These are phyloP conservation scores for Nemopilema nomurai DNA, from an alignment of 30 jellyfish, hydroid and myxozoan genomes.

Conservation along the genomic window DNA sequence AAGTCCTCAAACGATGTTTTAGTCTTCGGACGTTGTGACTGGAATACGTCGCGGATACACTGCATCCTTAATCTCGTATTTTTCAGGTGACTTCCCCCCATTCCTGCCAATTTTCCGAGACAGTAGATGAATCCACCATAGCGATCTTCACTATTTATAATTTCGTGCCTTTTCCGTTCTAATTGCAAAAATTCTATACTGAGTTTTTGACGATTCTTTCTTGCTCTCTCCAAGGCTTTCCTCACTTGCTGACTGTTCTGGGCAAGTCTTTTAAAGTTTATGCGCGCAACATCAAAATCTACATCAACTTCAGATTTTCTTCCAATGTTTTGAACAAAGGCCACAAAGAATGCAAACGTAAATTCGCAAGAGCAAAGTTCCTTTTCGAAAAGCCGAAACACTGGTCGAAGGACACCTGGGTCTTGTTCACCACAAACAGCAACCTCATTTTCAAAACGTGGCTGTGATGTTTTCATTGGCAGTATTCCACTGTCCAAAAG, in stretches of 20 bases:
- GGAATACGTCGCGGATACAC: slow-evolving; percentile 16
- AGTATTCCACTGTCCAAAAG: slow-evolving; percentile 35
- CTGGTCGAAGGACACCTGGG: slow-evolving; percentile 29
- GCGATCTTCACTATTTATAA: not conserved
- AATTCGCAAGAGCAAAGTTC: slow-evolving; percentile 1
- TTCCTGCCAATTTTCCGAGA: slow-evolving; percentile 26
- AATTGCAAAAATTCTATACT: slow-evolving; percentile 9
- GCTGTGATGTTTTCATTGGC: slow-evolving; percentile 2
- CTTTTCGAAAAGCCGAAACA: slow-evolving; percentile 24
- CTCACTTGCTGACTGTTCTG: not conserved
- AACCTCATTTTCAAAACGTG: not conserved
- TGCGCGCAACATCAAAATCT: not conserved
- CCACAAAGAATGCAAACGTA: slow-evolving; percentile 11
- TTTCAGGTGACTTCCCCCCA: slow-evolving; percentile 1
- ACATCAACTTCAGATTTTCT: not conserved
- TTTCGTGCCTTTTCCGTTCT: slow-evolving; percentile 13
- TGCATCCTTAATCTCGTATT: slow-evolving; percentile 27
- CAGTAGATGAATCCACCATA: slow-evolving; percentile 13
- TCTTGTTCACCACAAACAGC: not conserved
- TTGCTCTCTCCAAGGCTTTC: not conserved
- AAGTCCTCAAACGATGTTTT: not conserved
- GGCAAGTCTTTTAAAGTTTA: not conserved
- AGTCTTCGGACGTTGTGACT: not conserved
- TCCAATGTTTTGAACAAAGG: slow-evolving; percentile 9
- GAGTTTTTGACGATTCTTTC: slow-evolving; percentile 1